A percentile compares a stretch with the other conserved stretches of the same genome.
These are phyloP conservation scores for Elysia chlorotica DNA, from an alignment of 1,140 invertebrate genomes.

Conservation along the genomic window DNA sequence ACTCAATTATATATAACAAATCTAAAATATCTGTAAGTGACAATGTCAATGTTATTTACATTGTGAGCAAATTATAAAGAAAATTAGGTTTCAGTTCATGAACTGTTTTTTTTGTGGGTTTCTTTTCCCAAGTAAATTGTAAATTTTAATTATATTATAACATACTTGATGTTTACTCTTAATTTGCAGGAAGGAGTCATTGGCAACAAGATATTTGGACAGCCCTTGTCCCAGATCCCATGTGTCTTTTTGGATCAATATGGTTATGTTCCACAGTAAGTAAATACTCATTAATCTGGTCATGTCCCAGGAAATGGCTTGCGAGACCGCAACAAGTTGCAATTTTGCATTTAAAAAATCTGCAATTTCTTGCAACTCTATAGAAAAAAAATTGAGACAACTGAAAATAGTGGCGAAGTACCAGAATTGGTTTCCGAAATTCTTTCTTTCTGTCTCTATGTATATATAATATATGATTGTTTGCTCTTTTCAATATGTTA, in stretches of 20 bases:
- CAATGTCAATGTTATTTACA: not conserved
- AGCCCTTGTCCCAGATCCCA: slow-evolving; percentile 42
- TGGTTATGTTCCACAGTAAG: slow-evolving; percentile 72
- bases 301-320: not conserved
- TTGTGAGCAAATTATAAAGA: not conserved
- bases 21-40: no score
- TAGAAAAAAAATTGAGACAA: no score
- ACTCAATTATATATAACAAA: no score
- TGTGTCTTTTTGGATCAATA: slow-evolving; percentile 47
- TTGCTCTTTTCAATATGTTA: no score
- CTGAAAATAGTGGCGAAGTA: not conserved
- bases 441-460: not conserved
- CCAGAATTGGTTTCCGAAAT: not conserved
- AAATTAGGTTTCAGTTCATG: no score
- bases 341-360: not conserved
- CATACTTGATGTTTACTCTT: not conserved
- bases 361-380: not conserved
- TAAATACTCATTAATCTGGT: not conserved
- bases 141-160: not conserved
- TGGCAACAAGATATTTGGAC: slow-evolving; percentile 53
- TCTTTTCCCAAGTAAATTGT: not conserved
- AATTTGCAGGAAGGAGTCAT: slow-evolving; percentile 36
- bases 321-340: not conserved
- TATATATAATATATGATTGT: no score
- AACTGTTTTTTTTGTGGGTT: not conserved